Percentiles rank a stretch among this genome's conserved stretches.
Evolutionary conservation across 2,797 vertebrate genomes (phyloP).

Genomic region (Eupleurogrammus muticus): DNA sequence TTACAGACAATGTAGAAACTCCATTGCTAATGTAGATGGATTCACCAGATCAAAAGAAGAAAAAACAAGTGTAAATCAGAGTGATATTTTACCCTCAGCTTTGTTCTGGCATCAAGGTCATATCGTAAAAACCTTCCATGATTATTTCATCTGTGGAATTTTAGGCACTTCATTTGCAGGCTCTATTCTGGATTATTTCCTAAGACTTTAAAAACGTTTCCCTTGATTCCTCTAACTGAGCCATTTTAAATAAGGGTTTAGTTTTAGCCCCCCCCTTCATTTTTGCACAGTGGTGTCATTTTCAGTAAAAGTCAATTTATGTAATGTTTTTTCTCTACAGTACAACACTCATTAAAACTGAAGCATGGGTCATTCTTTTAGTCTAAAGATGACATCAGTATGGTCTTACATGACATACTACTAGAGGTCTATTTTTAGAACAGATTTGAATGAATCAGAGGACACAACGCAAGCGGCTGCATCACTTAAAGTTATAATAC

Average conservation of each 20-base stretch:
- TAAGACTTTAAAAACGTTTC: neutral
- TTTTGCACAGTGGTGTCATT: no score
- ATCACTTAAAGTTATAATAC: no score
- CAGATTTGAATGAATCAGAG: no score
- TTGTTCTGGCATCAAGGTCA: constrained; percentile 15
- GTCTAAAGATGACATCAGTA: no score
- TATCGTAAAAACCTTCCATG: neutral
- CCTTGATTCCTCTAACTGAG: neutral
- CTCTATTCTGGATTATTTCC: neutral
- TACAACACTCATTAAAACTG: neutral
- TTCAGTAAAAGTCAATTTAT: neutral
- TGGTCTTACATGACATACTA: no score
- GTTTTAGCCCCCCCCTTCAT: no score
- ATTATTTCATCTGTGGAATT: neutral
- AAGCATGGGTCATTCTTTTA: no score
- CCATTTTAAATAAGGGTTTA: neutral
- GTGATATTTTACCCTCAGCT: constrained; percentile 21
- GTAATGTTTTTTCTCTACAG: neutral
- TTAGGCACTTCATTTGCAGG: neutral
- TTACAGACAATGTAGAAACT: constrained; percentile 45
- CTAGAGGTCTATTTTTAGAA: no score
- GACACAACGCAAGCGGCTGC: no score
- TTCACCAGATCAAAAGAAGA: constrained; percentile 50
- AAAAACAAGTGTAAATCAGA: constrained; percentile 31
- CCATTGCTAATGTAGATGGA: constrained; percentile 47